Conservation (phyloP, 23 tunicate genomes). For the Ascidia mentula region DNA sequence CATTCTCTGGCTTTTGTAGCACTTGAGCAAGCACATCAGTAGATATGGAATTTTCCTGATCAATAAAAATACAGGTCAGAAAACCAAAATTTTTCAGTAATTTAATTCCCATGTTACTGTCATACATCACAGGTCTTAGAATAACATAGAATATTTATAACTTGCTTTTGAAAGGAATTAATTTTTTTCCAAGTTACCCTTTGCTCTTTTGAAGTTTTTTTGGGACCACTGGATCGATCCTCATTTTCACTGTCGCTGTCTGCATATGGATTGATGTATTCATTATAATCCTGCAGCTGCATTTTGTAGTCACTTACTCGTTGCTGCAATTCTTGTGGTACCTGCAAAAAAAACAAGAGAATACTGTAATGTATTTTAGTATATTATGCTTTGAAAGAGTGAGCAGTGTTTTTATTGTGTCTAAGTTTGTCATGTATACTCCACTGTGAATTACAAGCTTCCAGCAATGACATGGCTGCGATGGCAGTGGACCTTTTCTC, state of each 20-base stretch:
- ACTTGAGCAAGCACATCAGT: slow-evolving; percentile 60
- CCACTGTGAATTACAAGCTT: no score
- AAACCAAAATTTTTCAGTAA: not conserved
- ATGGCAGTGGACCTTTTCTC: no score
- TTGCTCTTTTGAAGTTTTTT: not conserved
- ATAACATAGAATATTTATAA: no score
- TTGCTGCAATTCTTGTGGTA: slow-evolving; percentile 51
- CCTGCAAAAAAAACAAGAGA: slow-evolving; percentile 28
- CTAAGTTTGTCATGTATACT: no score
- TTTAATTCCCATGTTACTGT: not conserved
- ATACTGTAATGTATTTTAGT: no score
- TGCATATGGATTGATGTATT: slow-evolving; percentile 86
- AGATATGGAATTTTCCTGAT: slow-evolving; percentile 24
- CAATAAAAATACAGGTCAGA: no score
- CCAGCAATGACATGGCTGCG: no score
- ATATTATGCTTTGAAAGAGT: no score
- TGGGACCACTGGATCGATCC: slow-evolving; percentile 11
- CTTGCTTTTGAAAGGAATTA: no score
- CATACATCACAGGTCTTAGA: not conserved
- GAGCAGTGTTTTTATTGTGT: no score
- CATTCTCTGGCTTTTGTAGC: slow-evolving; percentile 68
- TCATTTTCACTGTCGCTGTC: slow-evolving; percentile 56
- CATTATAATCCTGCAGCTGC: slow-evolving; percentile 58
- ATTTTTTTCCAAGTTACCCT: not conserved
- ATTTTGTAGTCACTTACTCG: slow-evolving; percentile 46